A percentile compares a stretch with the other conserved stretches of the same genome.
Evolutionary conservation across 2,888 invertebrate genomes (phyloP).

Genomic region (Archaeoteleia sp.): DNA sequence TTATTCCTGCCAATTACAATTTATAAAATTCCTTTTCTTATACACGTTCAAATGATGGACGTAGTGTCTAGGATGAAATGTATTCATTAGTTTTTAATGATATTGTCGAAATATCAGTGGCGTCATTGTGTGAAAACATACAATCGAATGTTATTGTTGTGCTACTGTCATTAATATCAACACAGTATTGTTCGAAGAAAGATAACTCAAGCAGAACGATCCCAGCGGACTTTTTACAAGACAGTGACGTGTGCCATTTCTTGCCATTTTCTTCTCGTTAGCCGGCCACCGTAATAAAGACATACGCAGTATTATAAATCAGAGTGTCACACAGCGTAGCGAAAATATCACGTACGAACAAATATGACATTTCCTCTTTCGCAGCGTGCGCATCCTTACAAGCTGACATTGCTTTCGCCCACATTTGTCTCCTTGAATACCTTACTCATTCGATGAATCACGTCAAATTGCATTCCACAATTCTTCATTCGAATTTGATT

Average conservation of each 20-base stretch:
- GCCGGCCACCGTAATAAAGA: constrained; percentile 63
- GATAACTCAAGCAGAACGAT: constrained; percentile 45
- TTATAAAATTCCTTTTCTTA: too few relatives aligned
- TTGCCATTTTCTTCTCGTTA: constrained; percentile 43
- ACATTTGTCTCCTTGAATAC: constrained; percentile 59
- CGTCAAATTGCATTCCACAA: constrained; percentile 7
- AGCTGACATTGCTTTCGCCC: constrained; percentile 65
- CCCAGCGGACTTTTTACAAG: constrained; percentile 28
- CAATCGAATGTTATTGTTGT: constrained; percentile 27
- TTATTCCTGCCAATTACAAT: too few relatives aligned
- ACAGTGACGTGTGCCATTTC: constrained; percentile 43
- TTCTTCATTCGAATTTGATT: too few relatives aligned
- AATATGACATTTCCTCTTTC: constrained; percentile 65
- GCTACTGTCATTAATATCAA: constrained; percentile 35
- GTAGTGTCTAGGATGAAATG: constrained; percentile 19
- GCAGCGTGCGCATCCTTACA: constrained; percentile 40
- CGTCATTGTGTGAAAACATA: not conserved
- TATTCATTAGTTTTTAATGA: constrained; percentile 18
- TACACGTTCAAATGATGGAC: too few relatives aligned
- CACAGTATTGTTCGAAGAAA: constrained; percentile 36
- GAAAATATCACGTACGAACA: constrained; percentile 61
- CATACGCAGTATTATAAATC: constrained; percentile 54
- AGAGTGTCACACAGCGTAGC: constrained; percentile 37
- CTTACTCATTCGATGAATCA: constrained; percentile 9
- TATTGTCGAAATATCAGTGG: constrained; percentile 12